Conservation (phyloP, 2,888 invertebrate species). For the Microctonus hyperodae region DNA sequence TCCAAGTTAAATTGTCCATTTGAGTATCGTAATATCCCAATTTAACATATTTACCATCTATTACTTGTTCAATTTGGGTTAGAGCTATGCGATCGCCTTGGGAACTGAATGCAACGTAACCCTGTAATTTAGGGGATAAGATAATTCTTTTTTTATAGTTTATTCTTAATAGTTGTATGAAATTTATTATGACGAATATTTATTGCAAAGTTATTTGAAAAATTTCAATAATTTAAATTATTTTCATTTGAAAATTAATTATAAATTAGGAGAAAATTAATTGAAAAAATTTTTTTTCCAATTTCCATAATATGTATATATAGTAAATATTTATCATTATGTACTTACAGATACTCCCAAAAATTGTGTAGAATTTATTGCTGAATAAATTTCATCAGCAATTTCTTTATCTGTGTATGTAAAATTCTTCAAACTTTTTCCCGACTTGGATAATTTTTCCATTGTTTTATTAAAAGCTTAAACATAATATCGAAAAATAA, state of each 20-base stretch:
- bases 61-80: slow-evolving; percentile 97
- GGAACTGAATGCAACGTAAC: slow-evolving; percentile 96
- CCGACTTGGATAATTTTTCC: slow-evolving; percentile 81
- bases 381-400: slow-evolving; percentile 94
- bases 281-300: no score
- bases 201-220: no score
- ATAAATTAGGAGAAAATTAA: neutral
- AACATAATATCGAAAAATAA: neutral
- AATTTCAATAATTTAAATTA: no score
- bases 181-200: no score
- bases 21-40: slow-evolving; percentile 97
- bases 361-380: slow-evolving; percentile 98
- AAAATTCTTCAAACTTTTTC: slow-evolving; percentile 91
- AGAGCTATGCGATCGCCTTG: slow-evolving; percentile 98
- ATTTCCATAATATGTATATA: no score
- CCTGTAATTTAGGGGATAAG: slow-evolving; percentile 67
- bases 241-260: neutral
- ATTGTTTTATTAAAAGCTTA: slow-evolving; percentile 96
- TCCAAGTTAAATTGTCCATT: slow-evolving; percentile 94
- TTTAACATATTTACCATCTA: slow-evolving; percentile 91
- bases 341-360: slow-evolving; percentile 95
- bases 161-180: no score
- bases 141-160: neutral
- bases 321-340: no score
- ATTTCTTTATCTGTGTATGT: slow-evolving; percentile 95